Conservation (phyloP, 2,888 invertebrate species). For the Xylota sylvarum region DNA sequence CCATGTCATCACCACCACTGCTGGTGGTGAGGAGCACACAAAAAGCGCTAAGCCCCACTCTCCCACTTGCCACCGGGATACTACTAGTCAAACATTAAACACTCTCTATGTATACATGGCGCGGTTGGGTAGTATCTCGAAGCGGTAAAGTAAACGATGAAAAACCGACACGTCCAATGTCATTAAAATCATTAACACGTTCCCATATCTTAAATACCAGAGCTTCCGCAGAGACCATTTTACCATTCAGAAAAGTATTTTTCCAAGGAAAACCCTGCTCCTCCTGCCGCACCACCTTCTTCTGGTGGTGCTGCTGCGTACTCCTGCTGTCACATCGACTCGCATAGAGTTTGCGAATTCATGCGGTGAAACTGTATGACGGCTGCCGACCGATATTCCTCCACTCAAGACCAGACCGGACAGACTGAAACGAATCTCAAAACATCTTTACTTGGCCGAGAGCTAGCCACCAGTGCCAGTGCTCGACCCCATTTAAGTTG, state of each 20-base stretch:
- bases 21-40: conserved; percentile 2
- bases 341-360: conserved; percentile 67
- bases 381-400: conserved; percentile 68
- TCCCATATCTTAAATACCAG: conserved; percentile 79
- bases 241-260: conserved; percentile 76
- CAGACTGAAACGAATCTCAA: conserved; percentile 57
- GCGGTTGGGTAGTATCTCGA: neutral
- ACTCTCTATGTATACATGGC: conserved; percentile 9
- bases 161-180: conserved; percentile 78
- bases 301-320: conserved; percentile 4
- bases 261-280: conserved; percentile 76
- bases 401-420: conserved; percentile 19
- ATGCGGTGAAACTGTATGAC: conserved; percentile 72
- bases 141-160: conserved; percentile 37
- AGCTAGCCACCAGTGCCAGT: conserved; percentile 45
- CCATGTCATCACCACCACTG: conserved; percentile 12
- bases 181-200: conserved; percentile 81
- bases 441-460: conserved; percentile 44
- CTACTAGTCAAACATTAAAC: conserved; percentile 20
- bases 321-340: conserved; percentile 48
- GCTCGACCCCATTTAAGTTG: conserved; percentile 69
- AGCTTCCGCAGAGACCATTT: conserved; percentile 76
- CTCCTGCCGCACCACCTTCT: too few relatives aligned
- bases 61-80: neutral
- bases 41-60: neutral